Percentiles rank a stretch among this genome's conserved stretches.
phyloP scores from a whole-genome alignment of 2,113 vertebrate species.

The Galbula dea region DNA sequence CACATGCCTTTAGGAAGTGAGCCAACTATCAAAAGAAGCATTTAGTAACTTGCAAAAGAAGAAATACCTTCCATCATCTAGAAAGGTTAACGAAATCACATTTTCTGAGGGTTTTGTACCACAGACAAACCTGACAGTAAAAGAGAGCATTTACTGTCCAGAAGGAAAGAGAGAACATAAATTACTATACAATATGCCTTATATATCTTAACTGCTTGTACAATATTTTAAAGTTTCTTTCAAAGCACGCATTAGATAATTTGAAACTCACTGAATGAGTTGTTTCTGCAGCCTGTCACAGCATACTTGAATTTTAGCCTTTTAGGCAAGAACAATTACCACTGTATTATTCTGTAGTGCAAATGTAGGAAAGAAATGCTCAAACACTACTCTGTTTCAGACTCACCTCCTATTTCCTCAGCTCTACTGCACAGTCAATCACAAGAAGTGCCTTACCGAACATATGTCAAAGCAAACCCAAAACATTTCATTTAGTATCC shows the following conservation, averaged over 20 bases:
- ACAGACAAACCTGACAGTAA: background rate
- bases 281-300: background rate
- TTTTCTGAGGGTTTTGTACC: background rate
- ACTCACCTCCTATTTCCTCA: background rate
- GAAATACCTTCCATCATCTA: background rate
- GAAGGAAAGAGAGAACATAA: background rate
- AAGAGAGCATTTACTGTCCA: background rate
- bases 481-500: background rate
- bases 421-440: background rate
- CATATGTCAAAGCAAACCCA: background rate
- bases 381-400: background rate
- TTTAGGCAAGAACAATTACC: background rate
- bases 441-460: background rate
- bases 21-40: background rate
- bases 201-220: background rate
- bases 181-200: background rate
- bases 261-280: background rate
- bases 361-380: background rate
- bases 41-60: constrained; percentile 19
- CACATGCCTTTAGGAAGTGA: background rate
- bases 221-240: constrained; percentile 5
- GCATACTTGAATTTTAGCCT: background rate
- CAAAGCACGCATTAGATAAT: background rate
- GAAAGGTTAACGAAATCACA: constrained; percentile 15
- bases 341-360: background rate